Base-by-base conservation (phyloP, 2,113 vertebrate genomes). In the Colaptes auratus region DNA sequence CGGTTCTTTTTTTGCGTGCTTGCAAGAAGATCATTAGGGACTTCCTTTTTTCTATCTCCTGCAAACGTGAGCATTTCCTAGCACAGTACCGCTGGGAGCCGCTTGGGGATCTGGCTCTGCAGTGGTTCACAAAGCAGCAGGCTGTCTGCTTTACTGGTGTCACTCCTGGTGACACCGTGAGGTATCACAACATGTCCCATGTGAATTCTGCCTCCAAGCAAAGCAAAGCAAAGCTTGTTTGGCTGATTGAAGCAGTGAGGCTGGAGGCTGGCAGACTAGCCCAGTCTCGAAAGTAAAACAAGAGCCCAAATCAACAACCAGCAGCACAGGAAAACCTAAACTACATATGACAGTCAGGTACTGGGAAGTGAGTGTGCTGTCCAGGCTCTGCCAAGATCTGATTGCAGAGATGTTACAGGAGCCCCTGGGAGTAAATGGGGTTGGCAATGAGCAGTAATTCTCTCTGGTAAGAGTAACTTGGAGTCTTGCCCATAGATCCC, bases 101-200 rank as follows among this genome's bases (percentile, higher is more conserved):
- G 10, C 17, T 8, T 30, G 20, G 58, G 72, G 61, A 52, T 53
- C 73, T 58, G 44, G 15, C 46, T 88, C 46, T 74, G 31, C 15
- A 28, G 44, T 42, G 15, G 8, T 46, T 81, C 71, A 12, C 28
- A 53, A 35, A 39, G 65, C 59, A 77, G 39, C 6, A 50, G 30
- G 31, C n/a, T 52, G 20, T 31, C 36, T 69, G 39, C 33, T 48
- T 69, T 85, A 44, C 27, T 2, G 0, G 16, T 86, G 44, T 55
- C 36, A 17, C 42, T 71, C 17, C 44, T 48, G 36, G 69, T 59
- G 78, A 23, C 23, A 35, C 14, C 1, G 2, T 0, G 6, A 70
- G 33, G 70, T 44, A 31, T 59, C 0, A 0, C 25, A 55, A 55
- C 1, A 0, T 27, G 13, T 56, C 50, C 33, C n/a, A 17, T 0